phyloP scores from a whole-genome alignment of 2,113 vertebrate genomes.

The Porphyrio hochstetteri region DNA sequence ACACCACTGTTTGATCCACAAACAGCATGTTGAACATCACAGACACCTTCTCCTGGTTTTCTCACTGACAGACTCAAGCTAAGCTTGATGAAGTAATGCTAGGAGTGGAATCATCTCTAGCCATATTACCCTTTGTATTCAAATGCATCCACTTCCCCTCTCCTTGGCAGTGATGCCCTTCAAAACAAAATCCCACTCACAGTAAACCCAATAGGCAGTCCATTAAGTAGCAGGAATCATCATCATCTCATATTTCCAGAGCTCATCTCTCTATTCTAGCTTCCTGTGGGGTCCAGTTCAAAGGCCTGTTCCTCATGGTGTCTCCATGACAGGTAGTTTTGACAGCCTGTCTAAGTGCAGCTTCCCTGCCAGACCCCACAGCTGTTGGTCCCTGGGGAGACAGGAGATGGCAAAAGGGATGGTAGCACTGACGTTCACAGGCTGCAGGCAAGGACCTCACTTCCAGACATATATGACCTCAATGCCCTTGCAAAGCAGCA shows the following conservation, averaged over 20 bases:
- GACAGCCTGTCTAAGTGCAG: neutral
- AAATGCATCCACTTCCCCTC: neutral
- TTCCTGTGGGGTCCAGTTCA: accelerated
- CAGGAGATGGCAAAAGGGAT: neutral
- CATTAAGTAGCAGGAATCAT: neutral
- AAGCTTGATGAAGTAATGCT: neutral
- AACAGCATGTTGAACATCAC: neutral
- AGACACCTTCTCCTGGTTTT: neutral
- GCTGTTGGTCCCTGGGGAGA: neutral
- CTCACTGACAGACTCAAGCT: neutral
- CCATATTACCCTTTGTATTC: neutral
- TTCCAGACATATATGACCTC: accelerated
- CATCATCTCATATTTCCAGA: neutral
- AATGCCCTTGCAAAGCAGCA: neutral
- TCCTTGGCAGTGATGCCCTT: neutral
- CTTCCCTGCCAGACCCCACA: neutral
- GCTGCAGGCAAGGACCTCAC: accelerated
- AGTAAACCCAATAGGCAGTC: neutral
- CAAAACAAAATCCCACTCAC: neutral
- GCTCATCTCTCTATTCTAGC: accelerated
- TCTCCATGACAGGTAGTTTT: neutral
- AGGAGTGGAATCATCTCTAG: neutral
- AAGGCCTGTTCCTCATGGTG: accelerated
- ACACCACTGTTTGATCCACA: neutral
- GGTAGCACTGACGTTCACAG: accelerated